Evolutionary conservation across 2,888 invertebrate genomes (phyloP).

Genomic region (Pseudococcus longispinus): DNA sequence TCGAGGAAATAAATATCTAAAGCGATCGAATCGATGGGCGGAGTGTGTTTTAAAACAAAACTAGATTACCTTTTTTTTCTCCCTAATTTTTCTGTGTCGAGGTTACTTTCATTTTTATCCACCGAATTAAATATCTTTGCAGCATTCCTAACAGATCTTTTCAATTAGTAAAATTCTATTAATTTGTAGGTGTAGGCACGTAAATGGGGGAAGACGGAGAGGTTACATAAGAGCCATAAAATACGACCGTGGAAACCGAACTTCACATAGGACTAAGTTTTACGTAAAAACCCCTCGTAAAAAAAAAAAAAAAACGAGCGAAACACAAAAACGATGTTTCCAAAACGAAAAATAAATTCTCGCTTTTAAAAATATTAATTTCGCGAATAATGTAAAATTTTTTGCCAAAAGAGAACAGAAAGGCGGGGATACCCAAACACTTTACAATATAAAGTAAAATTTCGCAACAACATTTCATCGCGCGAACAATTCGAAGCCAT

Average conservation of each 20-base stretch:
- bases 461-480: neutral
- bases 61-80: neutral
- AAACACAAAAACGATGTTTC: neutral
- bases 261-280: neutral
- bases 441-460: neutral
- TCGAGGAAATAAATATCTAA: neutral
- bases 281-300: neutral
- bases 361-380: slow-evolving; percentile 2
- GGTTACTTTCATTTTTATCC: neutral
- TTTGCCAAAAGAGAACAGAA: neutral
- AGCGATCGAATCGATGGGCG: neutral
- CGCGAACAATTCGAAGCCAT: slow-evolving; percentile 5
- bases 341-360: neutral
- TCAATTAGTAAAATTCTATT: neutral
- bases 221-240: neutral
- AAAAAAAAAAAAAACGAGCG: neutral
- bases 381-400: neutral
- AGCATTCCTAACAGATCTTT: neutral
- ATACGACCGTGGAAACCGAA: neutral
- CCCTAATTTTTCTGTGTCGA: neutral
- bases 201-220: neutral
- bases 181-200: neutral
- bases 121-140: neutral
- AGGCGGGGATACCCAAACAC: neutral
- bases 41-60: neutral